A percentile compares a stretch with the other conserved stretches of the same genome.
phyloP scores from a whole-genome alignment of 2,797 vertebrate species.

The Tachyglossus aculeatus region DNA sequence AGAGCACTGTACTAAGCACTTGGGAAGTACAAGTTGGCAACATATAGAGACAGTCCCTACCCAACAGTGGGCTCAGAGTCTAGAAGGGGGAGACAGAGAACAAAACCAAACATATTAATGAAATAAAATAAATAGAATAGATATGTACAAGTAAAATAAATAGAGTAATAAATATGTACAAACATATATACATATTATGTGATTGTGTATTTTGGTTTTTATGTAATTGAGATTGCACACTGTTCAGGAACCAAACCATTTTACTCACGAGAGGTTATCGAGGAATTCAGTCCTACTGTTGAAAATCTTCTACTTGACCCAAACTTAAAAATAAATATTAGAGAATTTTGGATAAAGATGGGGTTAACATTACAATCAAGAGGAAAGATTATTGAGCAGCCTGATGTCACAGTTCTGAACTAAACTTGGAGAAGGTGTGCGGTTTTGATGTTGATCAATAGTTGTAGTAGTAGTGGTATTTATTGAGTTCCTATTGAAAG shows the following conservation, averaged over 20 bases:
- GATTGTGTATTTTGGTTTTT: conserved; percentile 14
- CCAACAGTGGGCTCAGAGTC: no score
- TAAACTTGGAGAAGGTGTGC: not conserved
- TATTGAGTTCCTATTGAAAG: no score
- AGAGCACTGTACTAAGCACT: no score
- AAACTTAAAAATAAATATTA: not conserved
- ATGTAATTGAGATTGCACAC: conserved; percentile 1
- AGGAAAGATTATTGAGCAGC: not conserved
- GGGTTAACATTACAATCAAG: not conserved
- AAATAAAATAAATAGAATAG: no score
- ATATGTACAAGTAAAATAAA: no score
- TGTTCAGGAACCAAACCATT: conserved; percentile 4
- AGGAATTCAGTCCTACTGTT: not conserved
- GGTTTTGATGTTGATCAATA: not conserved
- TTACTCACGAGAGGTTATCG: not conserved
- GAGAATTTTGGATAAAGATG: not conserved
- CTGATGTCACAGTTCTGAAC: not conserved
- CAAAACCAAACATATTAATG: no score
- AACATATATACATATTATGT: not conserved
- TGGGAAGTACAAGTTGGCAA: no score
- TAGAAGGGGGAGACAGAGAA: no score
- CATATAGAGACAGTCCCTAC: no score
- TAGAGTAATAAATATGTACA: no score
- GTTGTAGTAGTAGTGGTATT: no score
- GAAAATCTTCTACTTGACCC: not conserved